A percentile compares a stretch with the other conserved stretches of the same genome.
These are phyloP conservation scores for Microhierax caerulescens DNA, from an alignment of 2,797 vertebrate species.

Conservation along the genomic window DNA sequence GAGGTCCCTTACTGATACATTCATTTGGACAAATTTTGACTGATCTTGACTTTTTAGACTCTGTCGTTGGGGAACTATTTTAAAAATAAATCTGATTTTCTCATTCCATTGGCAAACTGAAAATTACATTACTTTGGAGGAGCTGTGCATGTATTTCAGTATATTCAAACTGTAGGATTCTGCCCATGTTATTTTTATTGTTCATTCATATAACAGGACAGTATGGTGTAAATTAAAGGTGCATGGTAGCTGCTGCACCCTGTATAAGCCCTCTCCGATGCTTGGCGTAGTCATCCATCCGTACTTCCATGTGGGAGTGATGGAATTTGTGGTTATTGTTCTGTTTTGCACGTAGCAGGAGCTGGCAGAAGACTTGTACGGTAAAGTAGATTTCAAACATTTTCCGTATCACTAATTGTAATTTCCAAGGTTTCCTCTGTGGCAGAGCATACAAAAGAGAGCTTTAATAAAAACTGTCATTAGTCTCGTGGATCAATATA, in stretches of 20 bases:
- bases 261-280: not conserved
- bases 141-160: not conserved
- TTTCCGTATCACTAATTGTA: constrained; percentile 67
- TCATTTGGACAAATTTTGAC: not conserved
- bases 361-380: constrained; percentile 27
- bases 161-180: not conserved
- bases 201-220: not conserved
- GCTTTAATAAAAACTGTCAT: constrained; percentile 73
- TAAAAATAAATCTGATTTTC: not conserved
- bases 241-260: not conserved
- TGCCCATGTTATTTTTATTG: not conserved
- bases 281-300: not conserved
- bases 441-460: constrained; percentile 58
- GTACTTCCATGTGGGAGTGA: not conserved
- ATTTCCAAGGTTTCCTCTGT: constrained; percentile 70
- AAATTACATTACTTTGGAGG: not conserved
- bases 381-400: constrained; percentile 61
- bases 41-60: not conserved
- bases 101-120: not conserved
- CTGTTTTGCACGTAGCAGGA: constrained; percentile 54
- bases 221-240: not conserved
- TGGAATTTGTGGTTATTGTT: constrained; percentile 27
- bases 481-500: constrained; percentile 70
- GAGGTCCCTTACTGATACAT: not conserved
- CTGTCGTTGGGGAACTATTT: not conserved